phyloP scores from a whole-genome alignment of 2,113 vertebrate species.

The Glareola pratincola region DNA sequence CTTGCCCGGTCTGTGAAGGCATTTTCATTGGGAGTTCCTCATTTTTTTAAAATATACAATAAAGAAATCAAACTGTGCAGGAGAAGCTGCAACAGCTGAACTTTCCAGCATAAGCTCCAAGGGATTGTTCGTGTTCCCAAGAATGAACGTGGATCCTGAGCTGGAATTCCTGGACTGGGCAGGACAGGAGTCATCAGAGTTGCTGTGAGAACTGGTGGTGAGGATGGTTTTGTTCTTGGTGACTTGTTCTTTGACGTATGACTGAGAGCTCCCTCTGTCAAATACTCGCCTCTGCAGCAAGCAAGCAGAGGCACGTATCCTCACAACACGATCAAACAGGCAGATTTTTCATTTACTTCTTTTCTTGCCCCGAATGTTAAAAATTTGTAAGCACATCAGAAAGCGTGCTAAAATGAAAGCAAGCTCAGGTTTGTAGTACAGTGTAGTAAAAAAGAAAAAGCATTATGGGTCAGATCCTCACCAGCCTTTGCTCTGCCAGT shows the following conservation, averaged over 20 bases:
- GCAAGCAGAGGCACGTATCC: background rate
- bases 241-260: background rate
- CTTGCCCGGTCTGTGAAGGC: background rate
- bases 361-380: background rate
- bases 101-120: background rate
- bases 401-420: background rate
- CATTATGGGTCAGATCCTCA: background rate
- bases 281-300: background rate
- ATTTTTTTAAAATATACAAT: background rate
- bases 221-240: background rate
- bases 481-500: background rate
- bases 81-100: background rate
- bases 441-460: background rate
- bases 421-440: background rate
- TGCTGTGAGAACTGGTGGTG: background rate
- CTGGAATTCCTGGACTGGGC: background rate
- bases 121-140: background rate
- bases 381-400: background rate
- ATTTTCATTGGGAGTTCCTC: background rate
- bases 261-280: background rate
- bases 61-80: background rate
- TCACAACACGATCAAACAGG: fast-evolving
- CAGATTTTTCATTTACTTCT: background rate
- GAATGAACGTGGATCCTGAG: background rate
- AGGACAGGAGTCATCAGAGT: background rate